Conservation (phyloP, 30 jellyfish, hydroid and myxozoan genomes). For the Aurelia aurita region DNA sequence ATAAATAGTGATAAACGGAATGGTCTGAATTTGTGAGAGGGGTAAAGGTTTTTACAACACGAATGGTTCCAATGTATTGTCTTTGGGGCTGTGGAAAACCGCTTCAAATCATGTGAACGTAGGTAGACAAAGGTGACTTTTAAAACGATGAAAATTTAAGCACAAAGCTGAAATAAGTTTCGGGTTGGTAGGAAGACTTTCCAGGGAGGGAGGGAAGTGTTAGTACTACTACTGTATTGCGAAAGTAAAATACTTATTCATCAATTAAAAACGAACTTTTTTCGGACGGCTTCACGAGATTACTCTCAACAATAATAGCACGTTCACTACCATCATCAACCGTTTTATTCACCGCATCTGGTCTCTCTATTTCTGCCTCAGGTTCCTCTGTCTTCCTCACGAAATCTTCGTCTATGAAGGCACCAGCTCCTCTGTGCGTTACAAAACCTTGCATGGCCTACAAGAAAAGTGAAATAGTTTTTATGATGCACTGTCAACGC, state of each 20-base stretch:
- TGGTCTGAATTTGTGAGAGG: too few species aligned
- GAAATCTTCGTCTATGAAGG: slow-evolving; percentile 89
- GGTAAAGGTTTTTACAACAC: too few species aligned
- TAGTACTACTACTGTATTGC: too few species aligned
- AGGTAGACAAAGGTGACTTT: too few species aligned
- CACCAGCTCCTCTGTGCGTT: slow-evolving; percentile 97
- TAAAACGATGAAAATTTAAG: too few species aligned
- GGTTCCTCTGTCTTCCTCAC: slow-evolving; percentile 27
- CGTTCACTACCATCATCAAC: slow-evolving; percentile 71
- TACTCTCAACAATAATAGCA: slow-evolving; percentile 84
- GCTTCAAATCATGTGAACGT: too few species aligned
- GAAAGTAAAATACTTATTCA: not conserved
- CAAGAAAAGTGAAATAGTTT: not conserved
- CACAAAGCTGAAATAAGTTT: too few species aligned
- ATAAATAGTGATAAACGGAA: too few species aligned
- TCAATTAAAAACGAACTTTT: slow-evolving; percentile 61
- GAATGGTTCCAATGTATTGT: too few species aligned
- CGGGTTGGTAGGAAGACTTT: too few species aligned
- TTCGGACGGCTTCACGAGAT: slow-evolving; percentile 89
- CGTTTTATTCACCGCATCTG: slow-evolving; percentile 79
- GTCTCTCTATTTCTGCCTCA: not conserved
- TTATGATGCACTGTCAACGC: not conserved
- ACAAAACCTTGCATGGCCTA: slow-evolving; percentile 56
- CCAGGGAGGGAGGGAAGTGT: too few species aligned
- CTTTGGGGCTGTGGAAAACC: too few species aligned